Evolutionary conservation across 1,140 invertebrate species (phyloP).

Genomic region (Trachymyrmex septentrionalis): DNA sequence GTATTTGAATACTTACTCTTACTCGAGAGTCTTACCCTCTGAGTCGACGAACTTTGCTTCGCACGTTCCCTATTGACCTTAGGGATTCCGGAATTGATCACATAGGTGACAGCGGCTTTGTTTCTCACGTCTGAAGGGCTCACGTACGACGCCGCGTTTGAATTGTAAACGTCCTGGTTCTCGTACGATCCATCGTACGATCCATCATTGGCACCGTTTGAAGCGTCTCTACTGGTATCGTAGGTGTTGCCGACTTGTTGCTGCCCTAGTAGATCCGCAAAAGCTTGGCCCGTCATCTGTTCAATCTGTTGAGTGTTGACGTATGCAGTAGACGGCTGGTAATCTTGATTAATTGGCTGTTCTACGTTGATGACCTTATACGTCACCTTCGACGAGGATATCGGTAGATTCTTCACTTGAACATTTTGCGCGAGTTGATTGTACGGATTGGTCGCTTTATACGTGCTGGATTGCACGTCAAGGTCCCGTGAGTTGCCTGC

Average conservation of each 20-base stretch:
- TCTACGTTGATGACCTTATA: conserved; percentile 80
- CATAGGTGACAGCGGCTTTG: conserved; percentile 80
- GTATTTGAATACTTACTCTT: conserved; percentile 71
- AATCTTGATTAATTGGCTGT: conserved; percentile 77
- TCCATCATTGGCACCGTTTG: neutral
- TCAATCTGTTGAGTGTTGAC: conserved; percentile 80
- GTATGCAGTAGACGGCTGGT: conserved; percentile 70
- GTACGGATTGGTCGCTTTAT: conserved; percentile 74
- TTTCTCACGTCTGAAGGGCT: conserved; percentile 64
- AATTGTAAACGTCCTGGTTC: conserved; percentile 56
- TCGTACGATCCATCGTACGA: neutral
- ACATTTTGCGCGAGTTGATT: conserved; percentile 77
- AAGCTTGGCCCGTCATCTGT: conserved; percentile 78
- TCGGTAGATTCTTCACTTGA: conserved; percentile 31
- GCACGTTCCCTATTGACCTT: conserved; percentile 70
- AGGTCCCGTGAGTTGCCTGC: conserved; percentile 78
- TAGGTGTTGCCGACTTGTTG: conserved; percentile 69
- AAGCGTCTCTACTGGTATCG: conserved; percentile 52
- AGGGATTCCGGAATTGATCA: conserved; percentile 77
- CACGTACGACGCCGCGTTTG: conserved; percentile 65
- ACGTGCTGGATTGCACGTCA: conserved; percentile 79
- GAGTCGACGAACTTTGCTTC: conserved; percentile 1
- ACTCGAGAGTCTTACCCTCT: neutral
- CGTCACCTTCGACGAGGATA: conserved; percentile 73
- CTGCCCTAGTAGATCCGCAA: conserved; percentile 76